phyloP scores from a whole-genome alignment of 2,113 vertebrate species.

The Rhinolophus sinicus region DNA sequence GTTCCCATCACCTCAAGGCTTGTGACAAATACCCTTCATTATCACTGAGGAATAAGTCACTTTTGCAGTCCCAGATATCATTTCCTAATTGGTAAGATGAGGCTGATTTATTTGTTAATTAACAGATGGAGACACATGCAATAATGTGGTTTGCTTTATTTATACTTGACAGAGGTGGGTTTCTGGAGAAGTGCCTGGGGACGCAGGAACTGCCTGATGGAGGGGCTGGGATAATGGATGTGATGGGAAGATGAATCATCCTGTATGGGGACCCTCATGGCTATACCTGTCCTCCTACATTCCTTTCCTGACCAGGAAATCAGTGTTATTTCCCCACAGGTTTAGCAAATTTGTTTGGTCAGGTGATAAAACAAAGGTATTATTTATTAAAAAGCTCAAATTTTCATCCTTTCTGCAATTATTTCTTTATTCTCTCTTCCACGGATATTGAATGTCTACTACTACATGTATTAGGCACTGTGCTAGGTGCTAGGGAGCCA shows the following conservation, averaged over 20 bases:
- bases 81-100: slow-evolving; percentile 69
- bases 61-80: slow-evolving; percentile 30
- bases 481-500: neutral
- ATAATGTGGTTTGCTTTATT: slow-evolving; percentile 32
- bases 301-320: neutral
- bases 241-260: neutral
- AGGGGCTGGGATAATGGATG: neutral
- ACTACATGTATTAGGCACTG: neutral
- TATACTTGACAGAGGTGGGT: neutral
- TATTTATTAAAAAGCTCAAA: neutral
- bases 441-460: neutral
- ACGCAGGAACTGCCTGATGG: neutral
- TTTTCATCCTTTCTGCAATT: neutral
- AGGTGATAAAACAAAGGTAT: neutral
- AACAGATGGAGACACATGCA: neutral
- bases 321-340: neutral
- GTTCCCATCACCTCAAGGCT: neutral
- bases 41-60: neutral
- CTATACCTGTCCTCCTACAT: neutral
- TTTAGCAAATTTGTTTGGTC: neutral
- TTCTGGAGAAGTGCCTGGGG: neutral
- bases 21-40: slow-evolving; percentile 4
- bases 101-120: slow-evolving; percentile 81
- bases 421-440: neutral
- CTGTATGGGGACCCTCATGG: neutral